A percentile compares a stretch with the other conserved stretches of the same genome.
Evolutionary conservation across 2,113 vertebrate species (phyloP).

Genomic region (Lanius collurio): DNA sequence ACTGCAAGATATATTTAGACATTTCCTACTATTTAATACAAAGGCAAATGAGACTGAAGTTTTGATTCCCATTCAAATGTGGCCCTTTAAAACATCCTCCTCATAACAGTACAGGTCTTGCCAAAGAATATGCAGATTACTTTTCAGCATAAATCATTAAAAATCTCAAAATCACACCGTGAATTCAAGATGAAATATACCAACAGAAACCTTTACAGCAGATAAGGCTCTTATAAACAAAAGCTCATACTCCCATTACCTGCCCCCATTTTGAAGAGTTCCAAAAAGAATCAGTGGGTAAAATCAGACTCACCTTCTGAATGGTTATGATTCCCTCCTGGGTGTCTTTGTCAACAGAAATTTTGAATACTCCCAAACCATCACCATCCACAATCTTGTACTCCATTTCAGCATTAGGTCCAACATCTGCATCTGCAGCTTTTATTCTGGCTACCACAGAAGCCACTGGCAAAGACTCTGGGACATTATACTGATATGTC

Average conservation of each 20-base stretch:
- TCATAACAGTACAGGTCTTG: neutral
- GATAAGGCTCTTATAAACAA: neutral
- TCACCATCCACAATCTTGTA: conserved; percentile 94
- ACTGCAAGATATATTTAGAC: neutral
- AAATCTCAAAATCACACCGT: neutral
- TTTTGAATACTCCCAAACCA: conserved; percentile 85
- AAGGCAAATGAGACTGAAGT: neutral
- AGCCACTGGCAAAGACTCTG: conserved; percentile 85
- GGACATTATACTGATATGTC: conserved; percentile 89
- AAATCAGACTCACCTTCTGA: conserved; percentile 79
- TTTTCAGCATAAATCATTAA: neutral
- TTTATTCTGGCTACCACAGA: conserved; percentile 93
- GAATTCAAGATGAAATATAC: neutral
- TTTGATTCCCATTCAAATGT: neutral
- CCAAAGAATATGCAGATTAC: neutral
- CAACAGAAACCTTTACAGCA: neutral
- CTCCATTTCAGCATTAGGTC: conserved; percentile 93
- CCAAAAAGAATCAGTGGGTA: neutral
- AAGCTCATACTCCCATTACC: neutral
- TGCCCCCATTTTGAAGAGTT: neutral
- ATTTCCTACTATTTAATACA: neutral
- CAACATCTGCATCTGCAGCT: conserved; percentile 88
- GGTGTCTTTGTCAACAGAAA: conserved; percentile 89
- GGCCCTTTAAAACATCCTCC: neutral
- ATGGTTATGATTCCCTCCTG: conserved; percentile 92